Evolutionary conservation across 1,140 invertebrate species (phyloP), one percentile per base, ranked within the genome.

Genomic region (fruit fly (Drosophila melanogaster)): DNA sequence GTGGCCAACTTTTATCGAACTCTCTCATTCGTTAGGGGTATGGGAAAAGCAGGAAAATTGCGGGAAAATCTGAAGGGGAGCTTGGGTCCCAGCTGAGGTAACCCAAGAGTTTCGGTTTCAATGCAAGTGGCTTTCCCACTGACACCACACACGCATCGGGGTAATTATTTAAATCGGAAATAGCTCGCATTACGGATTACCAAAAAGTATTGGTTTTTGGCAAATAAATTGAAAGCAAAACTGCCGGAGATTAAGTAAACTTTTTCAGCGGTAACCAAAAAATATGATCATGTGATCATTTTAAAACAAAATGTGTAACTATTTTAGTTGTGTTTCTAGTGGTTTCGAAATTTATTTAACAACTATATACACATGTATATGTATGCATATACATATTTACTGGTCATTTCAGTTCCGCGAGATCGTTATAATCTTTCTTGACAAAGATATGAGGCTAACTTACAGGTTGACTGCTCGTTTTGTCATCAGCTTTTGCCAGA

Each of bases 401-500:
- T 4, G 19, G 12, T 6, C 11, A 47, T 22, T 47, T 19, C 44
- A 22, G 12, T 26, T 26, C 3, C 6, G 46, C 3, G n/a, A 10
- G 46, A 15, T 30, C 24, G 1, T 8, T 30, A 8, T 30, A 7
- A 30, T 15, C n/a, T 35, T 60, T 65, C 14, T 60, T 14, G 35
- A 60, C 26, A 55, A 41, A 59, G 37, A 64, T 8, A 30, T 79
- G 43, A 17, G 55, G 17, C n/a, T 69, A 78, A 83, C 79, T 83
- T 64, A 81, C 79, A 61, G 47, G 19, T 43, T 67, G 79, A 67
- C 79, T 81, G 75, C 62, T 41, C 41, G 49, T 73, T 79, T 57
- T 61, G 49, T 61, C 58, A 53, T 66, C 56, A 70, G 46, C 55
- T 72, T 40, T 57, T 62, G 47, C 46, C 59, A 24, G 53, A 38